Evolutionary conservation across 2,888 invertebrate genomes (phyloP).

Genomic region (Acleris holmiana): DNA sequence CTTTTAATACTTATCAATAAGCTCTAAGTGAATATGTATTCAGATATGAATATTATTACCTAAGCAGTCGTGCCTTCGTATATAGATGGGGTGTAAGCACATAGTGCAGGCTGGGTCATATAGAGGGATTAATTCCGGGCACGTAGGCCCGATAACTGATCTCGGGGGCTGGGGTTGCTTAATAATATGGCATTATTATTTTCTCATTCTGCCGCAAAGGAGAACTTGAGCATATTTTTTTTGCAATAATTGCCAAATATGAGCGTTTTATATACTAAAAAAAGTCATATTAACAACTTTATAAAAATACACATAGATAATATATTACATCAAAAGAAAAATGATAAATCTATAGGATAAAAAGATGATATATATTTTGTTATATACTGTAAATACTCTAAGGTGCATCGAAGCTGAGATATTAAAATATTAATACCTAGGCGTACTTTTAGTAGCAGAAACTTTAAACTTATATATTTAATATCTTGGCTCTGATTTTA

Average conservation of each 20-base stretch:
- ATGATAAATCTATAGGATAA: too few relatives aligned
- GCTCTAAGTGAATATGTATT: neutral
- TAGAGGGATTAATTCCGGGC: constrained; percentile 77
- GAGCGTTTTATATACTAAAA: neutral
- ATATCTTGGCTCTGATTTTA: too few relatives aligned
- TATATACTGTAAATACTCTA: too few relatives aligned
- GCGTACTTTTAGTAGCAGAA: too few relatives aligned
- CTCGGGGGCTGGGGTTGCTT: constrained; percentile 54
- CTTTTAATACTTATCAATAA: neutral
- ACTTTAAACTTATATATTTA: too few relatives aligned
- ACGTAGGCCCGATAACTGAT: constrained; percentile 78
- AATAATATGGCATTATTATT: constrained; percentile 33
- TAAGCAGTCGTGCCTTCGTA: constrained; percentile 28
- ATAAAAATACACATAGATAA: too few relatives aligned
- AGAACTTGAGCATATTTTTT: constrained; percentile 2
- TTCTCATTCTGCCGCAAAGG: constrained; percentile 13
- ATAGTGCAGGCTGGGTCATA: constrained; percentile 62
- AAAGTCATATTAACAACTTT: too few relatives aligned
- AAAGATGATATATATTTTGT: too few relatives aligned
- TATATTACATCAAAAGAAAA: too few relatives aligned
- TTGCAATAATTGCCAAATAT: neutral
- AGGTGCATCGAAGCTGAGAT: too few relatives aligned
- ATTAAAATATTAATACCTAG: too few relatives aligned
- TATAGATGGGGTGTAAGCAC: constrained; percentile 39
- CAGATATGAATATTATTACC: constrained; percentile 8